Conservation (phyloP, 2,888 invertebrate species). For the Polydesmus complanatus region DNA sequence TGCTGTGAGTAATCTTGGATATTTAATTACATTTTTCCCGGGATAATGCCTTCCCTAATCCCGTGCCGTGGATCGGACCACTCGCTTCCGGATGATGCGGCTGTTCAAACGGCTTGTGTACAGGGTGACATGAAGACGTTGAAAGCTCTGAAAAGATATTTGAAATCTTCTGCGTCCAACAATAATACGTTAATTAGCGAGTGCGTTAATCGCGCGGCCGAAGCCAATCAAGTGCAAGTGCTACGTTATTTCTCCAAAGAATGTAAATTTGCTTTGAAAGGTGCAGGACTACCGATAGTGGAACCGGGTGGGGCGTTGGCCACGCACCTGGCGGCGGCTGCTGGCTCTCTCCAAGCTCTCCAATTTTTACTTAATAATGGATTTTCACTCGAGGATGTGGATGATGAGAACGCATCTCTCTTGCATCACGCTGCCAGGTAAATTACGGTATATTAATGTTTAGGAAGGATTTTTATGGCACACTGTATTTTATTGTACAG, state of each 20-base stretch:
- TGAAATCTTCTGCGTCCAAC: not conserved
- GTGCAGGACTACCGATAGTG: too few relatives aligned
- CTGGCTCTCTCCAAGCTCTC: constrained; percentile 27
- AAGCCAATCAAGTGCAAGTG: constrained; percentile 7
- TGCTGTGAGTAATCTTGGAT: too few relatives aligned
- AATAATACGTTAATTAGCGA: not conserved
- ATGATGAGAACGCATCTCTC: constrained; percentile 3
- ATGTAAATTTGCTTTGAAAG: constrained; percentile 6
- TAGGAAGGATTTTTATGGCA: too few relatives aligned
- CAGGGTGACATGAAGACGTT: constrained; percentile 4
- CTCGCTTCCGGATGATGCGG: not conserved
- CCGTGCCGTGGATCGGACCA: not conserved
- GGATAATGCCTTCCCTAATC: not conserved
- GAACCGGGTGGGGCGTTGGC: constrained; percentile 26
- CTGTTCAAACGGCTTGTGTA: not conserved
- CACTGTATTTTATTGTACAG: too few relatives aligned
- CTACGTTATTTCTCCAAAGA: constrained; percentile 3
- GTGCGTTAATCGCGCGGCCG: constrained; percentile 11
- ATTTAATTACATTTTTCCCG: too few relatives aligned
- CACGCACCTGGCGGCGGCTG: constrained; percentile 30
- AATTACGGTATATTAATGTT: too few relatives aligned
- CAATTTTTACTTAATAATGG: constrained; percentile 25
- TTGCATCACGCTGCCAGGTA: constrained; percentile 15
- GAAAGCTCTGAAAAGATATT: not conserved
- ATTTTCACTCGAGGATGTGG: not conserved